Evolutionary conservation across 1,140 invertebrate species (phyloP).

Genomic region (Cataglyphis hispanica): DNA sequence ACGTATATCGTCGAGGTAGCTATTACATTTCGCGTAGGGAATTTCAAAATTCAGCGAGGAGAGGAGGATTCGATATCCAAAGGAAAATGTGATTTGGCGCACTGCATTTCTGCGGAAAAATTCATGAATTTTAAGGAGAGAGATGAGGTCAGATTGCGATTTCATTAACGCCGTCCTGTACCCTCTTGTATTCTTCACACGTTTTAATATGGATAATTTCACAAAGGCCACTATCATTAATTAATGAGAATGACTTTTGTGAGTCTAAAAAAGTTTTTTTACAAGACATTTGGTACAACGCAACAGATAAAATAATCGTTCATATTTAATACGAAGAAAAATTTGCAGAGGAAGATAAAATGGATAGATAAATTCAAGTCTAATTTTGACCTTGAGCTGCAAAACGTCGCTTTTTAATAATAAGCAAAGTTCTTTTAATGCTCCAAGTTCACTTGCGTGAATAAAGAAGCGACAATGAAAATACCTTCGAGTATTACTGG

Average conservation of each 20-base stretch:
- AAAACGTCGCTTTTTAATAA: constrained; percentile 41
- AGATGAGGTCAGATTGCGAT: constrained; percentile 9
- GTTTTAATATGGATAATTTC: constrained; percentile 7
- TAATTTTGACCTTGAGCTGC: constrained; percentile 14
- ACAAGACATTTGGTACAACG: neutral
- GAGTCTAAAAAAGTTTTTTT: neutral
- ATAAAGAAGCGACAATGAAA: constrained; percentile 45
- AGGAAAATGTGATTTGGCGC: constrained; percentile 47
- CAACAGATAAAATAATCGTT: neutral
- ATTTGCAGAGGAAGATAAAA: neutral
- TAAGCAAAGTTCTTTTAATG: constrained; percentile 52
- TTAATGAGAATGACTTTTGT: constrained; percentile 2
- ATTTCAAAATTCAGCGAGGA: constrained; percentile 37
- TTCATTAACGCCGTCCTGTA: constrained; percentile 24
- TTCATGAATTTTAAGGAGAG: constrained; percentile 53
- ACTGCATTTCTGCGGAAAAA: constrained; percentile 35
- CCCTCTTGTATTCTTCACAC: neutral
- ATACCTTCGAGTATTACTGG: constrained; percentile 51
- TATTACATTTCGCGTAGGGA: constrained; percentile 8
- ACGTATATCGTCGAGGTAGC: constrained; percentile 19
- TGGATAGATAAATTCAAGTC: neutral
- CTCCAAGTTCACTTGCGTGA: constrained; percentile 23
- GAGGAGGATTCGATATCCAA: constrained; percentile 8
- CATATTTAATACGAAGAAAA: constrained; percentile 15
- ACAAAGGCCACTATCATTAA: neutral